These are phyloP conservation scores for Gisinianus flammeolus DNA, from an alignment of 2,888 invertebrate species.

Conservation along the genomic window DNA sequence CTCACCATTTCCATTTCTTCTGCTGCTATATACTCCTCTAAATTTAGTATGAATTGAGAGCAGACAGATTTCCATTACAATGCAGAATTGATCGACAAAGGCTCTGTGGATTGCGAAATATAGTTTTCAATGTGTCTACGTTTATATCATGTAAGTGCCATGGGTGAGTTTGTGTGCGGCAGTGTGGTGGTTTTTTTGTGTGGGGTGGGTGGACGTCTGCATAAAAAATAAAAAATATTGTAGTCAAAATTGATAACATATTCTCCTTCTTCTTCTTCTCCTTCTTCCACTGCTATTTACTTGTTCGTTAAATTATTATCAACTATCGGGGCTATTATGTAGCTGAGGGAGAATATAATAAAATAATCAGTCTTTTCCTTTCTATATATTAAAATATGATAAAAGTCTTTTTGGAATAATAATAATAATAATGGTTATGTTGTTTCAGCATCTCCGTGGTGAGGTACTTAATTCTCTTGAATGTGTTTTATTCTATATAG, in stretches of 20 bases:
- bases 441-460: background rate
- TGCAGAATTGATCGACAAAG: conserved; percentile 16
- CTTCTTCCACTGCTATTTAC: background rate
- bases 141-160: background rate
- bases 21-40: background rate
- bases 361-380: background rate
- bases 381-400: background rate
- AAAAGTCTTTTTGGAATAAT: background rate
- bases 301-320: too few relatives aligned
- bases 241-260: too few relatives aligned
- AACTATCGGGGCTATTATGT: too few relatives aligned
- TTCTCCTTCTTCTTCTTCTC: background rate
- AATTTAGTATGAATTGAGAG: conserved; percentile 5
- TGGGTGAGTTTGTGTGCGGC: too few relatives aligned
- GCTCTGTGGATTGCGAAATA: conserved; percentile 6
- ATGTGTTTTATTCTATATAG: background rate
- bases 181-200: too few relatives aligned
- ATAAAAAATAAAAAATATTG: too few relatives aligned
- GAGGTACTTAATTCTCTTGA: background rate
- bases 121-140: conserved; percentile 7
- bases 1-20: too few relatives aligned
- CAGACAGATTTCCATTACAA: conserved; percentile 25
- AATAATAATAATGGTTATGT: conserved; percentile 10
- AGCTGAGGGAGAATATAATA: conserved; percentile 2
- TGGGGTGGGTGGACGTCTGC: too few relatives aligned